Base-by-base conservation (phyloP, 2,113 vertebrate species). In the Raphicerus campestris region DNA sequence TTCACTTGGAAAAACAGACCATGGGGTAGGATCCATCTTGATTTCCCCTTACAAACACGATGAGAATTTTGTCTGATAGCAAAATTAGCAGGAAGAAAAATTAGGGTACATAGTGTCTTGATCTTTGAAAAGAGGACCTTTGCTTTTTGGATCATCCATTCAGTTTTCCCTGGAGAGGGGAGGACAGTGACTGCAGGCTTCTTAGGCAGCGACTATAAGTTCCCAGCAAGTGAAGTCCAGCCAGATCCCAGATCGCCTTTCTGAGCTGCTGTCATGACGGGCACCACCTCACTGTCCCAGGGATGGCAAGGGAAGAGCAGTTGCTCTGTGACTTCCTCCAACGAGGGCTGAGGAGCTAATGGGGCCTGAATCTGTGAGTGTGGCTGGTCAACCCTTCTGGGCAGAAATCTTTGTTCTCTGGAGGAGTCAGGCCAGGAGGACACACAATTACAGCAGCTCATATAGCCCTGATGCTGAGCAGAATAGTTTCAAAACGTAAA, bases 1-100 rank as follows among this genome's bases (percentile, higher is more conserved):
- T 86, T 94, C 10, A 58, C 63, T 93, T 81, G 73, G 56, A 30
- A 87, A 95, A 93, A 73, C 20, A 30, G 78, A 56, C 26, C 10
- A 1, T 13, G 5, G 19, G 81, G 9, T n/a, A 61, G 42, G 1
- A 32, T 66, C 19, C 26, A 2, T 78, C 66, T 83, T 32, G 1
- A 49, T 14, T 91, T 94, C n/a, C n/a, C 30, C n/a, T 85, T 30
- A 22, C 20, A 75, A 85, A 61, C 32, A n/a, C 0, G 3, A 20
- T 80, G n/a, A 84, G 73, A 20, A 82, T 45, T 91, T 61, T 87
- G 24, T 53, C 39, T 77, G 32, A 4, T 28, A 84, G 42, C 26
- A 94, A 51, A 75, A 81, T 61, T 35, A 35, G 77, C 8, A 87
- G 66, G 87, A 81, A 80, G 49, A 61, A 19, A 89, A 91, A 58